A percentile compares a stretch with the other conserved stretches of the same genome.
Conservation (phyloP, 2,113 vertebrate genomes). For the Orthonyx spaldingii region DNA sequence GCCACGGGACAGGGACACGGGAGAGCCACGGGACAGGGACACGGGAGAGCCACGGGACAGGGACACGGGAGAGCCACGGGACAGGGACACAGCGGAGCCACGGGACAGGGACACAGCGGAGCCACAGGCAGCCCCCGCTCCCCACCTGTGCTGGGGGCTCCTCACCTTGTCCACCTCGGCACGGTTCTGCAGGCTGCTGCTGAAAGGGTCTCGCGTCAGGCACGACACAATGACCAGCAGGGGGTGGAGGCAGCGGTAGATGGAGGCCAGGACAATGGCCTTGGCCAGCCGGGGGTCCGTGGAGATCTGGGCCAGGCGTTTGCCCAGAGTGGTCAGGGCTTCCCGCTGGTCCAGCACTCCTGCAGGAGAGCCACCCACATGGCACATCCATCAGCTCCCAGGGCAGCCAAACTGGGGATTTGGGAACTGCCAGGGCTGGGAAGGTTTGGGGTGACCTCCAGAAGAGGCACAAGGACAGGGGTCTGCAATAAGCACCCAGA, state of each 20-base stretch:
- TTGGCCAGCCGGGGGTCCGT: constrained; percentile 94
- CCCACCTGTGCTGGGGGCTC: fast-evolving
- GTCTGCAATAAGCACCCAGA: neutral
- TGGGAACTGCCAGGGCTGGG: neutral
- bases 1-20: fast-evolving
- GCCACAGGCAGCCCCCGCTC: fast-evolving
- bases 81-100: no score
- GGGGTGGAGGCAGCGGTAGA: constrained; percentile 89
- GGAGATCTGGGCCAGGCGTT: constrained; percentile 86
- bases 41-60: neutral
- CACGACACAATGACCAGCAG: constrained; percentile 87
- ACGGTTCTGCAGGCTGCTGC: constrained; percentile 90
- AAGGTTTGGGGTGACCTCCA: neutral
- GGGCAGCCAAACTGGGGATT: fast-evolving
- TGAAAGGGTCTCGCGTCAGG: constrained; percentile 93
- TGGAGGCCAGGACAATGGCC: constrained; percentile 84
- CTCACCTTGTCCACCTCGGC: constrained; percentile 83
- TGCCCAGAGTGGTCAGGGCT: constrained; percentile 85
- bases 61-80: fast-evolving
- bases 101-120: fast-evolving
- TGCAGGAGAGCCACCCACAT: constrained; percentile 11
- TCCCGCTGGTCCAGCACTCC: constrained; percentile 87
- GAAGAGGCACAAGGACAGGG: neutral
- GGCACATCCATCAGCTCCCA: neutral
- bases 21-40: neutral